These are phyloP conservation scores for Peromyscus aztecus DNA, from an alignment of 2,797 vertebrate genomes.

Conservation along the genomic window DNA sequence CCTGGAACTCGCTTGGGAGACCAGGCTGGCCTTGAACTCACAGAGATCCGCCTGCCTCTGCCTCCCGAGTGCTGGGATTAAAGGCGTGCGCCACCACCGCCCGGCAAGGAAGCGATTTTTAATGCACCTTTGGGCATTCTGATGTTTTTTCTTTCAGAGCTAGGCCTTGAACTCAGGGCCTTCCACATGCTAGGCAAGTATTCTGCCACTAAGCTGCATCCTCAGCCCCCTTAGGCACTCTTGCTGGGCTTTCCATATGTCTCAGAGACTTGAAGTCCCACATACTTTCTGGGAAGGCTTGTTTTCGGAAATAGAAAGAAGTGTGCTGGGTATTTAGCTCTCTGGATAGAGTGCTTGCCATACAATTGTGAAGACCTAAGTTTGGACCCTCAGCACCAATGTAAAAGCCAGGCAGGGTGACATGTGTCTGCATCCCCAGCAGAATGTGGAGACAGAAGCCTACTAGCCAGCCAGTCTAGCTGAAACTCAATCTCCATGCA, in stretches of 20 bases:
- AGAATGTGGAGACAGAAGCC: neutral
- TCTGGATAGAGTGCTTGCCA: neutral
- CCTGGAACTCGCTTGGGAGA: no score
- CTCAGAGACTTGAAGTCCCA: neutral
- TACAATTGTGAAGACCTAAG: neutral
- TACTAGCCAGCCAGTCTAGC: neutral
- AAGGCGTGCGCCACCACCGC: no score
- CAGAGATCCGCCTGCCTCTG: no score
- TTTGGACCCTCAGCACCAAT: neutral
- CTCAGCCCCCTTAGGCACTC: neutral
- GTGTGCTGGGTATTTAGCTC: neutral
- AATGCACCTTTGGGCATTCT: neutral
- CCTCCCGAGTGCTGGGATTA: no score
- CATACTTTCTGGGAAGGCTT: neutral
- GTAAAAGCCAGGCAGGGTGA: neutral
- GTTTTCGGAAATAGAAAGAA: conserved; percentile 27
- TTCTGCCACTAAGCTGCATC: neutral
- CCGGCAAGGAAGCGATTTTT: neutral
- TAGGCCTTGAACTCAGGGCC: neutral
- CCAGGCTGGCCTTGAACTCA: no score
- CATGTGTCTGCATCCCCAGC: neutral
- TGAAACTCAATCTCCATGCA: neutral
- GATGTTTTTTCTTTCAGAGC: neutral
- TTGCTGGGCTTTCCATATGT: neutral
- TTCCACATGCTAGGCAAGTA: neutral